Conservation (phyloP, 1,140 invertebrate species). For the Camponotus floridanus region DNA sequence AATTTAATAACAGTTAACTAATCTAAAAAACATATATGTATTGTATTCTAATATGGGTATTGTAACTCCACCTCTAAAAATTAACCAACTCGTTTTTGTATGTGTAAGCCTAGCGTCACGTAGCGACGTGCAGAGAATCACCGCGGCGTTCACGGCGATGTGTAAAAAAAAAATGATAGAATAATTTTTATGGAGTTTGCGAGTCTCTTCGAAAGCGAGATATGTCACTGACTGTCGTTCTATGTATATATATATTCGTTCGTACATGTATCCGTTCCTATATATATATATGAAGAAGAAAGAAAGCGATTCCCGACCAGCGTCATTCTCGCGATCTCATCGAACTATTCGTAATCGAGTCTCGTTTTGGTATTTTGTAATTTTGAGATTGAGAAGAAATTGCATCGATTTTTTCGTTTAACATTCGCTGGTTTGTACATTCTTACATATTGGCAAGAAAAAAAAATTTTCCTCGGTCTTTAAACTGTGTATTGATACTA, state of each 20-base stretch:
- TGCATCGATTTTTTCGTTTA: slow-evolving; percentile 19
- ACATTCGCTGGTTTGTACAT: slow-evolving; percentile 37
- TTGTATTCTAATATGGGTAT: slow-evolving; percentile 82
- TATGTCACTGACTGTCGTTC: slow-evolving; percentile 50
- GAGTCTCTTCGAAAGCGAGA: slow-evolving; percentile 49
- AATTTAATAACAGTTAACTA: slow-evolving; percentile 82
- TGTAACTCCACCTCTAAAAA: slow-evolving; percentile 77
- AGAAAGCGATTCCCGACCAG: slow-evolving; percentile 51
- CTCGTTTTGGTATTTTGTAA: slow-evolving; percentile 51
- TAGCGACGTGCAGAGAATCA: slow-evolving; percentile 71
- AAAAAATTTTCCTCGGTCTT: slow-evolving; percentile 6
- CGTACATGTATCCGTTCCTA: slow-evolving; percentile 8
- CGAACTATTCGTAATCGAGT: slow-evolving; percentile 66
- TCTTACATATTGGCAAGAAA: slow-evolving; percentile 50
- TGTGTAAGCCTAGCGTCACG: slow-evolving; percentile 78
- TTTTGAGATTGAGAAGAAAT: slow-evolving; percentile 39
- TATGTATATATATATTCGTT: background rate
- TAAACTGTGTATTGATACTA: slow-evolving; percentile 6
- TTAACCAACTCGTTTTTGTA: slow-evolving; percentile 79
- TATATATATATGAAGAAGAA: slow-evolving; percentile 19
- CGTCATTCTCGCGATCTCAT: slow-evolving; percentile 52
- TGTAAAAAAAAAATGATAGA: slow-evolving; percentile 27
- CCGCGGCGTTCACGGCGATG: slow-evolving; percentile 60
- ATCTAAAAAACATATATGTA: slow-evolving; percentile 80
- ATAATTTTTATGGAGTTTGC: slow-evolving; percentile 39